phyloP scores from a whole-genome alignment of 1,140 invertebrate species.

The Phenacoccus solenopsis region DNA sequence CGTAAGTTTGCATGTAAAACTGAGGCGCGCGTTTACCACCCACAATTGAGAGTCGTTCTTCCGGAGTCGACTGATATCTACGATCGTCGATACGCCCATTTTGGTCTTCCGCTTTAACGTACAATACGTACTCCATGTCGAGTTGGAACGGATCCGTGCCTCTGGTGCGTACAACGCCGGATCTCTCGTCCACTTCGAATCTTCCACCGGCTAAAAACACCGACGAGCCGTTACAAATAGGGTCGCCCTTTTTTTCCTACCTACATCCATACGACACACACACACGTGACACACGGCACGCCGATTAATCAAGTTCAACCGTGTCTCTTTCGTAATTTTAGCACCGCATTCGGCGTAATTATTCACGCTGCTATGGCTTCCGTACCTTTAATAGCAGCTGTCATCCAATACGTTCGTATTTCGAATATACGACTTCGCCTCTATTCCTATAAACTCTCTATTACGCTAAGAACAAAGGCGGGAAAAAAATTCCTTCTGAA shows the following conservation, averaged over 20 bases:
- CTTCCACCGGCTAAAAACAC: slow-evolving; percentile 45
- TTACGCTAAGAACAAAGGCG: too few species aligned
- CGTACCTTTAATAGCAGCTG: neutral
- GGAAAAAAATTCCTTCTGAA: too few species aligned
- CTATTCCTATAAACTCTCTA: too few species aligned
- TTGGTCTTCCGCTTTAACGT: slow-evolving; percentile 91
- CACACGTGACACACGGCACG: neutral
- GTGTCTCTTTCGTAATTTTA: neutral
- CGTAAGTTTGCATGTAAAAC: slow-evolving; percentile 85
- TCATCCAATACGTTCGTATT: neutral
- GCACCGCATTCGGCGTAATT: neutral
- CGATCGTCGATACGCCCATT: slow-evolving; percentile 80
- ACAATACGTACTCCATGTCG: slow-evolving; percentile 91
- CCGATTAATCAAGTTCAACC: neutral
- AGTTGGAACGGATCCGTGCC: slow-evolving; percentile 83
- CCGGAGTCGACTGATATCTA: slow-evolving; percentile 76
- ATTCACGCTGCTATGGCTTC: neutral
- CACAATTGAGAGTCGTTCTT: slow-evolving; percentile 81
- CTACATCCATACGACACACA: neutral
- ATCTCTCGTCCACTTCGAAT: slow-evolving; percentile 83
- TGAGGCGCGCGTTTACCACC: slow-evolving; percentile 86
- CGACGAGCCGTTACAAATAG: neutral
- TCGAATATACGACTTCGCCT: neutral
- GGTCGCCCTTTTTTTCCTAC: too few species aligned
- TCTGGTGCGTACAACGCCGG: slow-evolving; percentile 81